Conservation (phyloP, 2,797 vertebrate species). For the Sebastes vulpes region DNA sequence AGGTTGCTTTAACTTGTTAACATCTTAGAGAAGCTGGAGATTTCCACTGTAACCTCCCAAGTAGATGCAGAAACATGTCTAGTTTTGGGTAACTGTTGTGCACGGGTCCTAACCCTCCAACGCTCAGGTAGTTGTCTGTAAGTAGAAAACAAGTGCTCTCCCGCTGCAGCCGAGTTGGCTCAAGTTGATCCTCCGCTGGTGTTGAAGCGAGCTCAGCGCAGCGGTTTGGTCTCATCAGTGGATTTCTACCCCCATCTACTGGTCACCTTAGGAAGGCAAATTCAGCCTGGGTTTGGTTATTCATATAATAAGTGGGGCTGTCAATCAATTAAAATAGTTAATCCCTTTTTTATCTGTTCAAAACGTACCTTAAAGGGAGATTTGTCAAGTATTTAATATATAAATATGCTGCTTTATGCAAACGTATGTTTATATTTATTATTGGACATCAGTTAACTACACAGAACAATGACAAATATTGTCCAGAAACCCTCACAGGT, state of each 20-base stretch:
- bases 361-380: too few species aligned
- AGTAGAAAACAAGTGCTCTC: background rate
- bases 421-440: too few species aligned
- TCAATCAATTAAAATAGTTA: too few species aligned
- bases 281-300: too few species aligned
- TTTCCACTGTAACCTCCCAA: background rate
- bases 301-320: too few species aligned
- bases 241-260: slow-evolving; percentile 80
- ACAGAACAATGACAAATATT: too few species aligned
- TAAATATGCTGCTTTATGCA: too few species aligned
- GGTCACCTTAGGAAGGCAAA: slow-evolving; percentile 31
- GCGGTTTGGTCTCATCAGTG: slow-evolving; percentile 26
- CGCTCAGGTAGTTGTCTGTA: background rate
- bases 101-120: background rate
- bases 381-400: too few species aligned
- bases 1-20: background rate
- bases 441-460: too few species aligned
- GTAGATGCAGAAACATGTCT: background rate
- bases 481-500: too few species aligned
- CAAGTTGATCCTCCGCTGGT: background rate
- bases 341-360: too few species aligned
- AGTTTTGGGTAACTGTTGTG: background rate
- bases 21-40: background rate
- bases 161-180: slow-evolving; percentile 12
- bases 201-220: background rate